Conservation (phyloP, 2,888 invertebrate genomes). For the Meliscaeva auricollis region DNA sequence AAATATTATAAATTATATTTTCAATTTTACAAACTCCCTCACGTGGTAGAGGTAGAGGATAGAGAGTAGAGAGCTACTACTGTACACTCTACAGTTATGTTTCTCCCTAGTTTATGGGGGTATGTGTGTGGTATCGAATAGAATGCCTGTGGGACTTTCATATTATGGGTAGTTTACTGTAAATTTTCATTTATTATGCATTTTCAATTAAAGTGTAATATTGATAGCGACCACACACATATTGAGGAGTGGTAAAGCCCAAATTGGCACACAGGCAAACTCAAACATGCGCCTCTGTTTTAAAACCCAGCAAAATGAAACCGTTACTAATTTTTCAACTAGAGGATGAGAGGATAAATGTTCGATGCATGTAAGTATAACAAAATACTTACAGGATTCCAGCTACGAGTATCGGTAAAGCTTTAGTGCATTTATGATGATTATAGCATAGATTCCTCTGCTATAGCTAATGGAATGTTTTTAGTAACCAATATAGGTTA, state of each 20-base stretch:
- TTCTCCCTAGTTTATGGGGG: too few relatives aligned
- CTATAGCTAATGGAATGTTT: neutral
- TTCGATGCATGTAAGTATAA: too few relatives aligned
- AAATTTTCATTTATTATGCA: conserved; percentile 34
- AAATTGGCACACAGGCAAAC: neutral
- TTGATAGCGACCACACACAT: conserved; percentile 14
- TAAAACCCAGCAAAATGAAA: conserved; percentile 8
- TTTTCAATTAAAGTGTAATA: conserved; percentile 48
- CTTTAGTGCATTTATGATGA: neutral
- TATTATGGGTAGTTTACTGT: neutral
- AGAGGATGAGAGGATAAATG: neutral
- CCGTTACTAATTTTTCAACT: neutral
- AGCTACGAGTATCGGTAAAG: neutral
- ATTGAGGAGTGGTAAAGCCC: neutral
- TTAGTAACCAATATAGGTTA: neutral
- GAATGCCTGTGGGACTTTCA: neutral
- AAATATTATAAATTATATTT: conserved; percentile 17
- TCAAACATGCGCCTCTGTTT: neutral
- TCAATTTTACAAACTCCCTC: neutral
- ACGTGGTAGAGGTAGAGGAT: too few relatives aligned
- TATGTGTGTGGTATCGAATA: neutral
- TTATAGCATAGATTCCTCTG: neutral
- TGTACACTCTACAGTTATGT: neutral
- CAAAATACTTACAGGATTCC: too few relatives aligned
- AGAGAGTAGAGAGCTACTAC: too few relatives aligned